These are phyloP conservation scores for Otis tarda DNA, from an alignment of 2,113 vertebrate genomes.

Conservation along the genomic window DNA sequence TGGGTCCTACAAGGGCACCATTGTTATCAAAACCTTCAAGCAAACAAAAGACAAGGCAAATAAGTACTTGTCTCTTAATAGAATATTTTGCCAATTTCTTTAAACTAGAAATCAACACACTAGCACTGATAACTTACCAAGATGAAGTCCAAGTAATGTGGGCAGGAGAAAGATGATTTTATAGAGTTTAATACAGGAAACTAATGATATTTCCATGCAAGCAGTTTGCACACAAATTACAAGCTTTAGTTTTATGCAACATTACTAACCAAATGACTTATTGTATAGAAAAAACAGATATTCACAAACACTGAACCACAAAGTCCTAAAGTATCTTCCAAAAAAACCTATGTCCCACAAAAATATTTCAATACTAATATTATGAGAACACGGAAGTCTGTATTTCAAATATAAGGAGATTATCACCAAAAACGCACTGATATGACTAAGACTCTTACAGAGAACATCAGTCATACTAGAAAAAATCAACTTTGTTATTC, in stretches of 20 bases:
- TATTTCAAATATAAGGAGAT: background rate
- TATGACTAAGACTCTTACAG: background rate
- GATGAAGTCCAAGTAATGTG: slow-evolving; percentile 77
- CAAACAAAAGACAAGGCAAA: slow-evolving; percentile 61
- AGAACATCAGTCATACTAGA: background rate
- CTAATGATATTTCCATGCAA: background rate
- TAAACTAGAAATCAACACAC: slow-evolving; percentile 61
- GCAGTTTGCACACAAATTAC: background rate
- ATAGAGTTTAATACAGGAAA: slow-evolving; percentile 78
- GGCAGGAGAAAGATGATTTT: slow-evolving; percentile 82
- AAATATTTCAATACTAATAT: background rate
- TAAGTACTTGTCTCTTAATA: slow-evolving; percentile 19
- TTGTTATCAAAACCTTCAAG: slow-evolving; percentile 95
- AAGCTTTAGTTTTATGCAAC: background rate
- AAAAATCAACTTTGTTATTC: background rate
- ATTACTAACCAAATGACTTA: background rate
- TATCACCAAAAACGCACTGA: background rate
- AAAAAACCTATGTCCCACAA: background rate
- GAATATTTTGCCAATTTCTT: slow-evolving; percentile 38
- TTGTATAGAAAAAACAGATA: background rate
- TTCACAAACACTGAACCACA: background rate
- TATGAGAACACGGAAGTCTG: background rate
- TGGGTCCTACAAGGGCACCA: slow-evolving; percentile 89
- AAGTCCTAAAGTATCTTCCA: background rate
- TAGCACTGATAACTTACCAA: slow-evolving; percentile 84